Evolutionary conservation across 2,797 vertebrate genomes (phyloP).

Genomic region (Okamejei kenojei): DNA sequence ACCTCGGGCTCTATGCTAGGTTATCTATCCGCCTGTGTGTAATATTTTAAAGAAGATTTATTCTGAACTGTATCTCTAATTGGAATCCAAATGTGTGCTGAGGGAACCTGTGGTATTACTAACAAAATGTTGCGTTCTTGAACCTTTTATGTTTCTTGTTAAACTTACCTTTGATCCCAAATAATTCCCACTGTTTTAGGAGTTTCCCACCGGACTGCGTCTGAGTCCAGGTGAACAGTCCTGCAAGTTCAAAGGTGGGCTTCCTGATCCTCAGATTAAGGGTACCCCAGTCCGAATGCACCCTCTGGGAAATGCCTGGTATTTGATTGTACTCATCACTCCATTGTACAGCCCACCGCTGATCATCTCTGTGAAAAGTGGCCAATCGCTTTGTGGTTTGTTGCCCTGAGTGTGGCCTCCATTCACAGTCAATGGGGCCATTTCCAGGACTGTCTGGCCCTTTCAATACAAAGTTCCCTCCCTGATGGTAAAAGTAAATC

Average conservation of each 20-base stretch:
- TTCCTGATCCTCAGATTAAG: constrained; percentile 26
- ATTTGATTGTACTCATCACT: not conserved
- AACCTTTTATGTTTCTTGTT: not conserved
- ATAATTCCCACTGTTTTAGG: not conserved
- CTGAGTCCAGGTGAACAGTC: not conserved
- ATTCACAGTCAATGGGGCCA: not conserved
- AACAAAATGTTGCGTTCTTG: not conserved
- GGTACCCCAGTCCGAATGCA: not conserved
- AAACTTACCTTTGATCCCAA: constrained; percentile 8
- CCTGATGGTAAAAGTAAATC: constrained; percentile 5
- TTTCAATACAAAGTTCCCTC: not conserved
- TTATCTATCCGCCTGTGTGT: not conserved
- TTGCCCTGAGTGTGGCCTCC: not conserved
- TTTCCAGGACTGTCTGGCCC: constrained; percentile 7
- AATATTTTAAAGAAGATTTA: not conserved
- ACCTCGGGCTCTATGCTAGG: not conserved
- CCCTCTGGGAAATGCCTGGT: not conserved
- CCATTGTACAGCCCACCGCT: not conserved
- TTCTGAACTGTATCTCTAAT: not conserved
- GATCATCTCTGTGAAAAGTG: constrained; percentile 8
- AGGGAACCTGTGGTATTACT: not conserved
- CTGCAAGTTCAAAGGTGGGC: constrained; percentile 3
- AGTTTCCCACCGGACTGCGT: not conserved
- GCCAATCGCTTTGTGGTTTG: constrained; percentile 22
- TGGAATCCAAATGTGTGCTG: not conserved